Base-by-base conservation (phyloP, 2,113 vertebrate genomes). In the Alouatta palliata region DNA sequence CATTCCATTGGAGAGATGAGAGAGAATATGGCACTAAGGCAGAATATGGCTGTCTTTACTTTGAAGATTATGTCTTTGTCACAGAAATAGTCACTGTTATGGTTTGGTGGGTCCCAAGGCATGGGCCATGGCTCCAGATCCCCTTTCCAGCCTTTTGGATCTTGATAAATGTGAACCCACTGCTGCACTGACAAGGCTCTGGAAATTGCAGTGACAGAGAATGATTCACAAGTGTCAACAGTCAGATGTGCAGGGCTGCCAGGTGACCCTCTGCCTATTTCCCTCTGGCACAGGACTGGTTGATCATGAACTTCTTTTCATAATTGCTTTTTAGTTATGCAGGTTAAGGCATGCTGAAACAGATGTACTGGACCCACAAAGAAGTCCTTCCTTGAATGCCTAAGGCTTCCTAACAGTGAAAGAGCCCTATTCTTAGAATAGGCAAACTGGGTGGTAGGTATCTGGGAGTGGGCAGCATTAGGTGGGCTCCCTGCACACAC, bases 261-360 rank as follows among this genome's bases (percentile, higher is more conserved):
- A 87, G 56, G 58, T 96, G 40, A 92, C 40, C 87, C 58, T 95
- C 70, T 96, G 43, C 71, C 77, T 96, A 0, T 94, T 96, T 96
- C 32, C 21, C 68, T 70, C 92, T 96, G 77, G 40, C 82, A 52
- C 40, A 79, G 40, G 95, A 88, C 79, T 97, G 71, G 52, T 88
- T 96, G 77, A 82, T 94, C 47, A 45, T 89, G 76, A 95, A 82
- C 45, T 92, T 91, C 77, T 90, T 96, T 84, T 81, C n/a, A 73
- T 80, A 97, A 61, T 82, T 92, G 56, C 64, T 66, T 75, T 96
- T 97, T 88, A 95, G 43, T 94, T 77, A 82, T 20, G 61, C 43
- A 91, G 68, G 40, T 93, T 96, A 96, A 93, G 54, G 85, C 45
- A 89, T 84, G 35, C 66, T 85, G 64, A 95, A 92, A 76, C 23